Base-by-base conservation (phyloP, 2,888 invertebrate genomes). In the Pristionchus maxplancki region DNA sequence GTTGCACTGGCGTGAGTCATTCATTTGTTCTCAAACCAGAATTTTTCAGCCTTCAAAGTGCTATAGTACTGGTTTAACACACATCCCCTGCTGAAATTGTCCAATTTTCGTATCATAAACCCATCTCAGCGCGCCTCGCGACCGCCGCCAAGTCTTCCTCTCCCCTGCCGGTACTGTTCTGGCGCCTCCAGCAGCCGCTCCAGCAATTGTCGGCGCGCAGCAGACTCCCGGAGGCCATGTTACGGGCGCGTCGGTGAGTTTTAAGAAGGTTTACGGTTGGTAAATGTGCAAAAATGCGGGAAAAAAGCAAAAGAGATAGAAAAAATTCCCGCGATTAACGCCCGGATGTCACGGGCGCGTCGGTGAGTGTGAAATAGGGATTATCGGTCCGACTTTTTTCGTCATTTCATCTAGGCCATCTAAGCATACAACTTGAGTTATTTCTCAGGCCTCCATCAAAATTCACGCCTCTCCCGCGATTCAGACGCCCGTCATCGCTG, bases 381-480 rank as follows among this genome's bases (percentile, higher is more conserved):
- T 5, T 50, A 11, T 13, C 50, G 13, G 4, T 50, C 17, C 15
- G 20, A 50, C 50, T 9, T 5, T 20, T 11, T 20, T 50, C 50
- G 50, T 15, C 8, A 50, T 8, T 15, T 15, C 11, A 50, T 50
- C 17, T 15, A 50, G n/a, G n/a, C n/a, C n/a, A 50, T 13, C 3
- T 11, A 20, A 50, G 20, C 20, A 4, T 1, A 17, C 5, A 50
- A 50, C 3, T 50, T 20, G 17, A 50, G n/a, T 11, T 62, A 1
- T 11, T 11, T 9, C 34, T 37, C 81, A 82, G 81, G 81, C 81
- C 9, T 82, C 81, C 13, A 50, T 82, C 50, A 15, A 1, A 44
- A 82, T 82, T 50, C 81, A 82, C 50, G 81, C 81, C 31, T 82
- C 81, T 24, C 81, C 81, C 50, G 50, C 50, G 11, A 50, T 50